Evolutionary conservation across 2,113 vertebrate species (phyloP), one percentile per base, ranked within the genome.

Genomic region (Eira barbara): DNA sequence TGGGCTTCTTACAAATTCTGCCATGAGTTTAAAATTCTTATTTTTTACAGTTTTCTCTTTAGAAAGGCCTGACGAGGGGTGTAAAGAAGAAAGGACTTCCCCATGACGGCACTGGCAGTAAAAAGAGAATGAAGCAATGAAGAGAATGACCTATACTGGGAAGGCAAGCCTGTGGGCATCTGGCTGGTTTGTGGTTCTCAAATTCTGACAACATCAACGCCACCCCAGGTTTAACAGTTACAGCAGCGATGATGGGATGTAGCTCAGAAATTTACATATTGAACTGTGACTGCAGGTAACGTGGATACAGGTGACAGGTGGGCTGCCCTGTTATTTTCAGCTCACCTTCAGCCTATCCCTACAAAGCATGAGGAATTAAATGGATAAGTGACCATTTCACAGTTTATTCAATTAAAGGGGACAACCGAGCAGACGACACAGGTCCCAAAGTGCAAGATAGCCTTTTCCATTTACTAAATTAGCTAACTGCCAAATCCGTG

Each of bases 31-130:
- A 78, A 69, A 59, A 90, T 86, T 89, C 47, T 84, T 17, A n/a
- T 90, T 86, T 80, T 84, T 14, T 29, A 81, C 12, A 55, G 63
- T 49, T 85, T 94, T 92, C 45, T 94, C 29, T 89, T 85, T 45
- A 90, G 39, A 90, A 96, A 83, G 67, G 45, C 9, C 10, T 76
- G 42, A 78, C 82, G 52, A 10, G 25, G 25, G 20, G 0, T 21
- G 4, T 47, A 67, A 55, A 49, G 63, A 84, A 27, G 52, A 39
- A 91, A 49, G 34, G 21, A 2, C 39, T 55, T 4, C 8, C 29
- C 2, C 6, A 15, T 25, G 42, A 42, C 21, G 7, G 39, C 7
- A 9, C 2, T n/a, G 27, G 17, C 10, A 13, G 31, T 78, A 36
- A 49, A 71, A 47, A 59, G 11, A 65, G 67, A 83, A 25, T 5